Evolutionary conservation across 2,113 vertebrate genomes (phyloP).

Genomic region (Hystrix cristata): DNA sequence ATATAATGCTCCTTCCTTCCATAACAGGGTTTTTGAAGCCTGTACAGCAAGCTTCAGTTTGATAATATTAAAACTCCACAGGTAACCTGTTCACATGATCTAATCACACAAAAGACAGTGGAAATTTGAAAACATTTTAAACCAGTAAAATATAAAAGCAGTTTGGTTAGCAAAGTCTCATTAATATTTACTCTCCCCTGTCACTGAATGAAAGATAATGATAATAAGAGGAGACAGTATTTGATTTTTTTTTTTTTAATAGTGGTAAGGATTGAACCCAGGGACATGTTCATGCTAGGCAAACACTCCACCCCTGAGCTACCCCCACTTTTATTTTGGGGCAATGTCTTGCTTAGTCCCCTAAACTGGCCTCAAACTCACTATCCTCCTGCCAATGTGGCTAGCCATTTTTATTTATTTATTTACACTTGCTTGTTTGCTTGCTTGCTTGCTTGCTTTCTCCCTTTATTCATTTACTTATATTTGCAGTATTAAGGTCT

Average conservation of each 20-base stretch:
- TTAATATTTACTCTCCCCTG: neutral
- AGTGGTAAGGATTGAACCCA: neutral
- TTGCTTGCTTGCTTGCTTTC: neutral
- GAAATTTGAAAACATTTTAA: constrained; percentile 22
- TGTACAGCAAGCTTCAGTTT: constrained; percentile 41
- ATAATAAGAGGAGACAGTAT: neutral
- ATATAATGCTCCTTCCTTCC: neutral
- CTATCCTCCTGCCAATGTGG: neutral
- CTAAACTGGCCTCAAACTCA: neutral
- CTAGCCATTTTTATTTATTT: neutral
- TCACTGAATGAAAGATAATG: neutral
- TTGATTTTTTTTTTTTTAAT: neutral
- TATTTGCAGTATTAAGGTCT: neutral
- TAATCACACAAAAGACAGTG: neutral
- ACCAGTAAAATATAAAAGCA: neutral
- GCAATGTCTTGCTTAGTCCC: neutral
- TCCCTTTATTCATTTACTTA: neutral
- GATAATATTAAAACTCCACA: neutral
- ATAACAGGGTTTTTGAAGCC: neutral
- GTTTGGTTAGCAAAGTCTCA: constrained; percentile 45
- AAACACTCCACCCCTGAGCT: neutral
- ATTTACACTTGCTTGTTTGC: neutral
- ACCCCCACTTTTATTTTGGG: neutral
- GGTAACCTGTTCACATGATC: neutral
- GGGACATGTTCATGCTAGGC: neutral